Evolutionary conservation across 2,888 invertebrate species (phyloP), one percentile per base, ranked within the genome.

Genomic region (Chaetoderma sp.): DNA sequence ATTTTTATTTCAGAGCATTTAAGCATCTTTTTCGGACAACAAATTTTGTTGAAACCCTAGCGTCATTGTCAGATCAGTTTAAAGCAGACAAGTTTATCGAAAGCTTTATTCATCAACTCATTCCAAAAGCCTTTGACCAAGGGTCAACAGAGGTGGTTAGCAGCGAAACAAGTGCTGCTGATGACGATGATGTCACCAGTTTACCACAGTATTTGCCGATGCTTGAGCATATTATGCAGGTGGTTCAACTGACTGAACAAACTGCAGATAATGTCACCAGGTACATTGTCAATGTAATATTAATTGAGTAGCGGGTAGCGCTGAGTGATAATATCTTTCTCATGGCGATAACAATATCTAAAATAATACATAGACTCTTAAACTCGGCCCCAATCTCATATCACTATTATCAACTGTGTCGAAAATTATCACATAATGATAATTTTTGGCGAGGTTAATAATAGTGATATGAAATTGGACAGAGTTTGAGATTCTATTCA

Each of bases 71-170:
- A 10, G 36, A 49, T 1, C 68, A 71, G 32, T 78, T 75, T 62
- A 73, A 78, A n/a, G 56, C 75, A 23, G 65, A 73, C n/a, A 61
- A 63, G 4, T 73, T 83, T 32, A 62, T 80, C 13, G 21, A 59
- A 1, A 67, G 72, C 25, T 73, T 82, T 36, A 70, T 83, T 32
- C 47, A 68, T n/a, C 62, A 63, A 13, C 75, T 84, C 52, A 69
- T 82, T 2, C 79, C 81, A 6, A 77, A 73, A 21, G 82, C 81
- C 5, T 71, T 83, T 45, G 77, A 73, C 49, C 68, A 74, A 59
- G 63, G 74, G 10, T 68, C 66, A 25, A 61, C 64, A 33, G 67
- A 68, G 50, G 72, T 68, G 45, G 69, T 72, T 10, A 75, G 75
- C 60, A 78, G 77, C 58, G 77, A 77, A 47, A 78, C 78, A 39